Percentiles rank a stretch among this genome's conserved stretches.
These are phyloP conservation scores for Rhinopithecus roxellana DNA, from an alignment of 2,113 vertebrate species.

Conservation along the genomic window DNA sequence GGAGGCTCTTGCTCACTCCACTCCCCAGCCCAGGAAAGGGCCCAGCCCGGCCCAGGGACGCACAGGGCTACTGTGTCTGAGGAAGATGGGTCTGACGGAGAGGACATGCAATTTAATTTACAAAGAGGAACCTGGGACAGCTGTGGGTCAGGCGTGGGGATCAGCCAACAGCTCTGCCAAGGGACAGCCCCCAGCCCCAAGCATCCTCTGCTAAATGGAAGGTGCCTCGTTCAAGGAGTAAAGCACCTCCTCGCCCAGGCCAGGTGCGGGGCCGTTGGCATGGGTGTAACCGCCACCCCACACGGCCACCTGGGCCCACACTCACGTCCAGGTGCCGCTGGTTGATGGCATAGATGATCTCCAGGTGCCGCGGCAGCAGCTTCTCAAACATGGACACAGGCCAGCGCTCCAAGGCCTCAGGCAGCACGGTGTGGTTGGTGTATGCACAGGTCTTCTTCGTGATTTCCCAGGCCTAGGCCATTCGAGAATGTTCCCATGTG, in stretches of 20 bases:
- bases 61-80: not conserved
- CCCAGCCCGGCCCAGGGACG: accelerated
- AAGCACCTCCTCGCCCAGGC: not conserved
- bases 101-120: no score
- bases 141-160: not conserved
- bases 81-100: not conserved
- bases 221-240: not conserved
- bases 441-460: slow-evolving; percentile 90
- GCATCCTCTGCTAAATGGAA: not conserved
- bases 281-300: not conserved
- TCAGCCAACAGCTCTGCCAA: not conserved
- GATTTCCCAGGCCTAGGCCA: slow-evolving; percentile 90
- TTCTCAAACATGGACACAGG: slow-evolving; percentile 90
- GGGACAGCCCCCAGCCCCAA: not conserved
- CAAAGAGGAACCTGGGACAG: not conserved
- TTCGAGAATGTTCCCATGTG: not conserved
- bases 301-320: not conserved
- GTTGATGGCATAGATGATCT: slow-evolving; percentile 91
- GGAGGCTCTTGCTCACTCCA: not conserved
- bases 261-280: accelerated
- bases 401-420: slow-evolving; percentile 92
- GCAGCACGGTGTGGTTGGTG: slow-evolving; percentile 93
- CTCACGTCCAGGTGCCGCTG: slow-evolving; percentile 89
- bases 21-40: no score
- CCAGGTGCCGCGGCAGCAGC: slow-evolving; percentile 89